Conservation (phyloP, 2,888 invertebrate species). For the Latrodectus elegans region DNA sequence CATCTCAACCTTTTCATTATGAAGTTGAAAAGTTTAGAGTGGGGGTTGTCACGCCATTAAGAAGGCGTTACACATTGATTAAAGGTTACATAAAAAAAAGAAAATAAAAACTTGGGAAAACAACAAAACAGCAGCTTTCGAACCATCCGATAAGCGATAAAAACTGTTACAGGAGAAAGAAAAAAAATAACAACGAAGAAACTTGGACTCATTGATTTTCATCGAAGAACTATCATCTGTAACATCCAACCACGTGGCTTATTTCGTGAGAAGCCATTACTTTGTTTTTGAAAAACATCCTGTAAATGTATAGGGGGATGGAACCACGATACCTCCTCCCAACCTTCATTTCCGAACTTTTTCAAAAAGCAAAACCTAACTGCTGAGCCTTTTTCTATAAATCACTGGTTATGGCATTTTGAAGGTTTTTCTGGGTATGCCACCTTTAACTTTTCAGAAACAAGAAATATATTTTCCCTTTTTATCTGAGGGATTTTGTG, state of each 20-base stretch:
- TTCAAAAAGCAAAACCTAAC: conserved; percentile 8
- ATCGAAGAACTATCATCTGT: conserved; percentile 40
- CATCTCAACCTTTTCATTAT: too few relatives aligned
- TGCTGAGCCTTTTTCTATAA: conserved; percentile 57
- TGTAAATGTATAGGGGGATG: neutral
- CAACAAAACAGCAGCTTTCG: neutral
- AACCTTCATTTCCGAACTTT: too few relatives aligned
- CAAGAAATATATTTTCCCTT: too few relatives aligned
- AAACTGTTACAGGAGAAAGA: conserved; percentile 11
- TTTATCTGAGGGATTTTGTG: too few relatives aligned
- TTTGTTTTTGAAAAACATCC: conserved; percentile 22
- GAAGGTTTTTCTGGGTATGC: conserved; percentile 17
- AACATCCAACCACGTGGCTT: conserved; percentile 41
- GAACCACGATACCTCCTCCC: neutral
- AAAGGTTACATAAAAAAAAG: neutral
- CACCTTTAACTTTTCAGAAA: too few relatives aligned
- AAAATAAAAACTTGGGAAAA: too few relatives aligned
- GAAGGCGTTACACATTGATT: neutral
- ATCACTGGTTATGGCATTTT: conserved; percentile 59
- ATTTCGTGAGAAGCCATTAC: conserved; percentile 31
- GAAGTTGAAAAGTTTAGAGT: too few relatives aligned
- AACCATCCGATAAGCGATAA: conserved; percentile 7
- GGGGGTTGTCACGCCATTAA: too few relatives aligned
- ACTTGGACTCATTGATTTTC: conserved; percentile 43
- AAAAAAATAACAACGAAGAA: too few relatives aligned